Percentiles rank a stretch among this genome's conserved stretches.
Evolutionary conservation across 2,113 vertebrate species (phyloP).

Genomic region (Passer montanus): DNA sequence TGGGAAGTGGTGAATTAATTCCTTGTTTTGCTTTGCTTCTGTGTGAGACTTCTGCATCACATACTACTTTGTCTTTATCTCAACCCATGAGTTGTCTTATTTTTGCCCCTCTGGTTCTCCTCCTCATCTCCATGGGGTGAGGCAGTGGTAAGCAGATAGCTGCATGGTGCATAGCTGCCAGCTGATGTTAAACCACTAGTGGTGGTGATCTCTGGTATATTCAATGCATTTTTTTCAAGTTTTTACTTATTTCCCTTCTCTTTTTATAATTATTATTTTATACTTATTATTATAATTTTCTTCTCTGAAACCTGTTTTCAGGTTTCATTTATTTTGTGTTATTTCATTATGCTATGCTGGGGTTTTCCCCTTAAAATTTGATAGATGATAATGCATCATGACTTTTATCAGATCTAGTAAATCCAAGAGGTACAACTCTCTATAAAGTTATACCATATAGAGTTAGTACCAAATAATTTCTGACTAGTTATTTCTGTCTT

Average conservation of each 20-base stretch:
- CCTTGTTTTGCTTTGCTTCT: not conserved
- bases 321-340: not conserved
- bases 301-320: not conserved
- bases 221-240: not conserved
- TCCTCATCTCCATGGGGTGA: not conserved
- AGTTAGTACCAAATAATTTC: not conserved
- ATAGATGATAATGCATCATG: not conserved
- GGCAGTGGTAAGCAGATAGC: accelerated
- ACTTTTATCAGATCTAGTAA: not conserved
- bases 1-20: not conserved
- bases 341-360: not conserved
- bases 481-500: not conserved
- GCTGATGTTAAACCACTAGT: not conserved
- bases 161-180: not conserved
- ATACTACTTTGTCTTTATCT: not conserved
- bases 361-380: not conserved
- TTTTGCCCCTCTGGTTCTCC: not conserved
- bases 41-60: not conserved
- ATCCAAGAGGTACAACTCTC: not conserved
- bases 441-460: not conserved
- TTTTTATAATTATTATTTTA: not conserved
- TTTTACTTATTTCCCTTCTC: not conserved
- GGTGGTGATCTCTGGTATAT: not conserved
- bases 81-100: not conserved
- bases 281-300: not conserved